Percentiles rank a stretch among this genome's conserved stretches.
Conservation (phyloP, 2,797 vertebrate genomes). For the Corythornis leucogaster region DNA sequence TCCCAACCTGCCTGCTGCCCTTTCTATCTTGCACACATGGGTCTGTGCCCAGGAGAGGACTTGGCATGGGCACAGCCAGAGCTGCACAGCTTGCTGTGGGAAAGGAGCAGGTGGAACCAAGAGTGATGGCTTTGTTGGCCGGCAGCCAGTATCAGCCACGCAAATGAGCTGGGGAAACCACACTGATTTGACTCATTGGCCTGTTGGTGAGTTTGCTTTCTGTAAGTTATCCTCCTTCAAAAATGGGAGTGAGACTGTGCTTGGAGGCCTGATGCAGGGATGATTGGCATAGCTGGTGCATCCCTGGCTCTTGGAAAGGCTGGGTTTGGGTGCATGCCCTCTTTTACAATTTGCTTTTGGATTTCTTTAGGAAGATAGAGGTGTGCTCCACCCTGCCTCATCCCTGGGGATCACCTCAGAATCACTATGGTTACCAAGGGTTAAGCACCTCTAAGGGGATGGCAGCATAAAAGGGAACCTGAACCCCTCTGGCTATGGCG, state of each 20-base stretch:
- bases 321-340: not conserved
- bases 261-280: not conserved
- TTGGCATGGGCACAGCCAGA: not conserved
- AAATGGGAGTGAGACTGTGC: not conserved
- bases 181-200: not conserved
- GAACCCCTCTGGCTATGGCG: not conserved
- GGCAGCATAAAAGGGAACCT: not conserved
- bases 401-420: not conserved
- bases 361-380: not conserved
- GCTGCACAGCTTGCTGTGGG: not conserved
- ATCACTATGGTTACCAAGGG: too few relatives aligned
- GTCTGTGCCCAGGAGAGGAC: not conserved
- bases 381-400: not conserved
- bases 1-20: not conserved
- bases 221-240: not conserved
- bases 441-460: not conserved
- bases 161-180: not conserved
- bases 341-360: not conserved
- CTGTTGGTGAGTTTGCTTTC: not conserved
- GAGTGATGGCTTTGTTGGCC: not conserved
- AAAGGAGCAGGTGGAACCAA: not conserved
- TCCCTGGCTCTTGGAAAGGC: not conserved
- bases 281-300: not conserved
- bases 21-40: not conserved
- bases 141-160: rapidly evolving